Evolutionary conservation across 1,140 invertebrate species (phyloP).

Genomic region (Drosophila elegans): DNA sequence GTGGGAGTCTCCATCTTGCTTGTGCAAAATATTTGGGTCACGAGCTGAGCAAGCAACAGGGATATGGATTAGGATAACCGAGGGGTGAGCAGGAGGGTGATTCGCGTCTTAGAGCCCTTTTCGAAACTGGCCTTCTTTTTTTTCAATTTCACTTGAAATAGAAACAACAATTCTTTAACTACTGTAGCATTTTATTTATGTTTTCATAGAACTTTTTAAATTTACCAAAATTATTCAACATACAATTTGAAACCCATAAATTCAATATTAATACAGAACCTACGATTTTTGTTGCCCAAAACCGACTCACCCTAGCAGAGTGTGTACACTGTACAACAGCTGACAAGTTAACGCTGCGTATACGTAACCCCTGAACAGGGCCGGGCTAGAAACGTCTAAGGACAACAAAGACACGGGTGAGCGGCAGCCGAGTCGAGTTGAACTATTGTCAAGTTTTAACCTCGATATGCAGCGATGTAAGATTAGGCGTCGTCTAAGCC

Average conservation of each 20-base stretch:
- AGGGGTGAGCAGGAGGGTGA: slow-evolving; percentile 9
- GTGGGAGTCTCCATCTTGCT: slow-evolving; percentile 41
- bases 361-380: slow-evolving; percentile 63
- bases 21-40: slow-evolving; percentile 80
- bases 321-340: slow-evolving; percentile 16
- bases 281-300: background rate
- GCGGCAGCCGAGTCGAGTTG: slow-evolving; percentile 71
- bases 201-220: too few relatives aligned
- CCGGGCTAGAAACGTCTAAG: slow-evolving; percentile 62
- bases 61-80: slow-evolving; percentile 24
- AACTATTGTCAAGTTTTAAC: slow-evolving; percentile 82
- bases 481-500: slow-evolving; percentile 60
- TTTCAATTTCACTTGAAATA: too few relatives aligned
- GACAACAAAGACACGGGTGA: slow-evolving; percentile 60
- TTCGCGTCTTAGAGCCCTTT: background rate
- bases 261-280: too few relatives aligned
- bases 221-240: too few relatives aligned
- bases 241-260: too few relatives aligned
- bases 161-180: too few relatives aligned
- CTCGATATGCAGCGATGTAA: slow-evolving; percentile 80
- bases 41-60: slow-evolving; percentile 59
- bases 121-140: too few relatives aligned
- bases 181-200: too few relatives aligned
- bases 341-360: slow-evolving; percentile 58
- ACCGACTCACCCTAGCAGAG: slow-evolving; percentile 3